A percentile compares a stretch with the other conserved stretches of the same genome.
Evolutionary conservation across 2,113 vertebrate species (phyloP).

Genomic region (Podarcis raffonei): DNA sequence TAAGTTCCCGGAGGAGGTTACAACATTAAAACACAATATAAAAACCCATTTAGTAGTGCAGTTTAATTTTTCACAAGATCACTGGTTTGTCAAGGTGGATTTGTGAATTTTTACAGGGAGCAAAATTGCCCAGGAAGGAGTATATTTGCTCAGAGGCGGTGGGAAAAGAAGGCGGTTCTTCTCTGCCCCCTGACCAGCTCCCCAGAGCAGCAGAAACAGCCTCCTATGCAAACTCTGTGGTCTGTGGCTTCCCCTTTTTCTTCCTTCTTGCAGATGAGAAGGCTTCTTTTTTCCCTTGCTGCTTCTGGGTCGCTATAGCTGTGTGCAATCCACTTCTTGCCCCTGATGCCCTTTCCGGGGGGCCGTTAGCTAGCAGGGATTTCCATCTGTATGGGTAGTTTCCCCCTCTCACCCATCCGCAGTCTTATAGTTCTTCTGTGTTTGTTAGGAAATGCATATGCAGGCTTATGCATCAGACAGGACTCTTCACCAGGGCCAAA

Average conservation of each 20-base stretch:
- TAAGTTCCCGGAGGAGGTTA: no score
- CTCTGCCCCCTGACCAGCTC: slow-evolving; percentile 6
- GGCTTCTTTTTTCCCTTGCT: not conserved
- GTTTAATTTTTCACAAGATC: not conserved
- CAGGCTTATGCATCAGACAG: not conserved
- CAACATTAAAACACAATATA: no score
- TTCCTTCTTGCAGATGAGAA: not conserved
- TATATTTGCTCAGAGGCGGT: not conserved
- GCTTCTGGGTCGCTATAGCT: no score
- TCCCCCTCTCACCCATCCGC: no score
- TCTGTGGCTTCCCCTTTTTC: not conserved
- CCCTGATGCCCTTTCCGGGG: not conserved
- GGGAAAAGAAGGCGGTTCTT: no score
- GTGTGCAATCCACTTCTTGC: not conserved
- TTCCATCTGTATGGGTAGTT: not conserved
- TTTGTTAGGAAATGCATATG: not conserved
- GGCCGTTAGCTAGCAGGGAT: not conserved
- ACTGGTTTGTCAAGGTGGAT: not conserved
- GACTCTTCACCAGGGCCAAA: not conserved
- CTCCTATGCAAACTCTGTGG: not conserved
- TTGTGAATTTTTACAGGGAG: no score
- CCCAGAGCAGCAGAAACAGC: not conserved
- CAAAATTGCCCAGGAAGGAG: not conserved
- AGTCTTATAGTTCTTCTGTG: not conserved
- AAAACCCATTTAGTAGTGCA: no score